These are phyloP conservation scores for Carettochelys insculpta DNA, from an alignment of 2,113 vertebrate species.

Conservation along the genomic window DNA sequence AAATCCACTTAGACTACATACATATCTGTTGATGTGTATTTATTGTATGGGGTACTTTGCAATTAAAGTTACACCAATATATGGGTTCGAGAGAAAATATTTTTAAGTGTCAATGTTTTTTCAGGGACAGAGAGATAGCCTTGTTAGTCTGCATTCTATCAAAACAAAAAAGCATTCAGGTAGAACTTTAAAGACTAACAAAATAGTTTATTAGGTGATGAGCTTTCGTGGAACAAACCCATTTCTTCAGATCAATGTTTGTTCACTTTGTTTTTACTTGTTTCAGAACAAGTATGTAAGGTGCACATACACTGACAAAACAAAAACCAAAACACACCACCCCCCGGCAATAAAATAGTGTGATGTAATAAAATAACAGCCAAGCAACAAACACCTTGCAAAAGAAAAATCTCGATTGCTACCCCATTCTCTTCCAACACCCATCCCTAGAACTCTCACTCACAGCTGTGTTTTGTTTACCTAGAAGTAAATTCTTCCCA, in stretches of 20 bases:
- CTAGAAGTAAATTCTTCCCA: background rate
- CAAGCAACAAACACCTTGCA: too few species aligned
- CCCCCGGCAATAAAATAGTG: background rate
- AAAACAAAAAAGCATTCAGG: too few species aligned
- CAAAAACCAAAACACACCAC: background rate
- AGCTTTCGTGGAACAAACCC: too few species aligned
- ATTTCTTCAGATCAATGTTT: too few species aligned
- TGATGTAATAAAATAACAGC: background rate
- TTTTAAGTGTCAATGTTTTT: background rate
- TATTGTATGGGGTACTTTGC: fast-evolving
- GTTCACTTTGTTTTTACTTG: background rate
- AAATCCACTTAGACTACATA: background rate
- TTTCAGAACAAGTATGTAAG: background rate
- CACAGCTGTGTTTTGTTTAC: background rate
- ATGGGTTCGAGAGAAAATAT: fast-evolving
- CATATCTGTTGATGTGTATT: fast-evolving
- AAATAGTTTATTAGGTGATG: too few species aligned
- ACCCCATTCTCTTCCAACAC: background rate
- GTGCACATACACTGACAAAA: background rate
- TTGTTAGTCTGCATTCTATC: too few species aligned
- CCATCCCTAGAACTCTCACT: background rate
- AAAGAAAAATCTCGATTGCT: fast-evolving
- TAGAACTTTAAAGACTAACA: too few species aligned
- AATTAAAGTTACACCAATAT: background rate
- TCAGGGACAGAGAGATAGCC: too few species aligned